Evolutionary conservation across 2,113 vertebrate species (phyloP).

Genomic region (Sorex fumeus): DNA sequence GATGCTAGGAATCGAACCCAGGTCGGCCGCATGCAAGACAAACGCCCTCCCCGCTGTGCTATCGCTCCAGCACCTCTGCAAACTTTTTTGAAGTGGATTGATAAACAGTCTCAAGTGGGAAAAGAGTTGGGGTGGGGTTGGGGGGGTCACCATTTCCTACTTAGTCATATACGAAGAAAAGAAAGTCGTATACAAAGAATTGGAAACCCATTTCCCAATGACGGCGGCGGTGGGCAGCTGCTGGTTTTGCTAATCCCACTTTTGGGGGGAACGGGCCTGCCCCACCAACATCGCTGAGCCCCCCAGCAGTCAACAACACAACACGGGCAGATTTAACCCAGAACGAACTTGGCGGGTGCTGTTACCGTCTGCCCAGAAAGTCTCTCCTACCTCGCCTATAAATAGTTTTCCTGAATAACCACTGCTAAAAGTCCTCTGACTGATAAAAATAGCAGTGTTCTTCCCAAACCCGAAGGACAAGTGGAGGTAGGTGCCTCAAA

Average conservation of each 20-base stretch:
- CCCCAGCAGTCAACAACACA: slow-evolving; percentile 66
- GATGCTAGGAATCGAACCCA: too few relatives aligned
- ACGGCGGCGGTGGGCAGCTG: slow-evolving; percentile 53
- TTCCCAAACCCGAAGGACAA: slow-evolving; percentile 79
- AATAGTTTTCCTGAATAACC: slow-evolving; percentile 87
- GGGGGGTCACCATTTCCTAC: slow-evolving; percentile 54
- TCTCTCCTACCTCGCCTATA: slow-evolving; percentile 75
- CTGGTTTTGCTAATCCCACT: slow-evolving; percentile 59
- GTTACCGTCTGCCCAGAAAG: slow-evolving; percentile 80
- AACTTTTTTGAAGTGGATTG: slow-evolving; percentile 79
- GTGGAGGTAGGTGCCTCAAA: slow-evolving; percentile 71
- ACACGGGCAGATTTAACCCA: slow-evolving; percentile 80
- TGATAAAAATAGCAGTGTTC: slow-evolving; percentile 82
- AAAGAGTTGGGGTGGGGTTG: slow-evolving; percentile 47
- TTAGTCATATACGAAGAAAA: slow-evolving; percentile 31
- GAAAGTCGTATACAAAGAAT: slow-evolving; percentile 76
- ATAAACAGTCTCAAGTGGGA: slow-evolving; percentile 60
- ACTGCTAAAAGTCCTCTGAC: slow-evolving; percentile 81
- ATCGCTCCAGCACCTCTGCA: too few relatives aligned
- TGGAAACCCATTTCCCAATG: slow-evolving; percentile 69
- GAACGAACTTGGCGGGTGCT: slow-evolving; percentile 78
- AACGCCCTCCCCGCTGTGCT: too few relatives aligned
- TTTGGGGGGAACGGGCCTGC: slow-evolving; percentile 28
- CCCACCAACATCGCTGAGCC: slow-evolving; percentile 50
- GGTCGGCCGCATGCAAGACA: too few relatives aligned